Base-by-base conservation (phyloP, 2,888 invertebrate genomes). In the Eustalomyia histrio region DNA sequence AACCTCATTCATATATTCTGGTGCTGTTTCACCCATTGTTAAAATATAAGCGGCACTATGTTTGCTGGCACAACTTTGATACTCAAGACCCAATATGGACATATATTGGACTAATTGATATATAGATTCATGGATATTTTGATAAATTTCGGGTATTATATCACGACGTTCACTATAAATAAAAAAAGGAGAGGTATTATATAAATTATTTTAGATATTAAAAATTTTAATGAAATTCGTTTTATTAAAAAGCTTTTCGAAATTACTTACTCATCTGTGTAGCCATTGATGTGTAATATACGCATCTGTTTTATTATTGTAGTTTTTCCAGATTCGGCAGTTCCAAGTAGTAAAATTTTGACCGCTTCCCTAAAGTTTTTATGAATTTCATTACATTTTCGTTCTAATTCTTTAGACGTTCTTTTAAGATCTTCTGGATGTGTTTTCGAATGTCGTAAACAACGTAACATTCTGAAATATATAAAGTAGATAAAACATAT, bases 251-350 rank as follows among this genome's bases (percentile, higher is more conserved):
- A n/a, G n/a, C n/a, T n/a, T 39, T 39, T 39, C 10, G 2, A 12
- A 39, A 39, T 39, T 14, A 39, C 92, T 91, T 92, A 96, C 96
- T 93, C 92, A 16, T 93, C 92, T 16, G 94, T 92, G 85, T 95
- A 96, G 67, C 95, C 96, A 87, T 95, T 94, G 6, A 96, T 94
- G 86, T 96, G 96, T 53, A 96, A 90, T 85, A 96, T 96, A 89
- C 94, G 95, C 96, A 96, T 96, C 90, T 96, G 96, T 87, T 96
- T 96, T 24, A 96, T 94, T 16, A 96, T 95, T 0, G 96, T 96
- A 0, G 96, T 96, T 89, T 96, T 96, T 0, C 96, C 96, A 10
- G 95, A 95, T 87, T 96, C 96, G 0, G 95, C 96, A 0, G 96
- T 94, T 0, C 94, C 94, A 4, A 94, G 88, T 0, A 95, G 87